Evolutionary conservation across 1,140 invertebrate species (phyloP), one percentile per base, ranked within the genome.

Genomic region (Colletes gigas): DNA sequence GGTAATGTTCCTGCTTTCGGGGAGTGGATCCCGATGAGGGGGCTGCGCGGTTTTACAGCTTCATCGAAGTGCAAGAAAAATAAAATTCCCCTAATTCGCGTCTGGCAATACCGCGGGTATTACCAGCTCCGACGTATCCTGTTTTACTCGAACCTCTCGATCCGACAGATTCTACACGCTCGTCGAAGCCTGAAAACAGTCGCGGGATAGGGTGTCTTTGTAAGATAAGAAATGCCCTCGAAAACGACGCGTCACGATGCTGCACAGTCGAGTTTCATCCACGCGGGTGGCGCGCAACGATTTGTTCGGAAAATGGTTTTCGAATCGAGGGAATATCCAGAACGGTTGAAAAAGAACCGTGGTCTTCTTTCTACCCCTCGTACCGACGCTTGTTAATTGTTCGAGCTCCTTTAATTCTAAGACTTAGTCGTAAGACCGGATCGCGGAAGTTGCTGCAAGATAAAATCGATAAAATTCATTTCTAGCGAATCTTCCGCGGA

Each of bases 1-100:
- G 63, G 72, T 68, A 80, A 80, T 74, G 63, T 60, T 74, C 72
- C 44, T 14, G 63, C 72, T 80, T 80, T 72, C 70, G 77, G 54
- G 73, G 66, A 79, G 77, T 73, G 65, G 77, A 79, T 72, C 60
- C 30, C 50, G 65, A 73, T 47, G 59, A 79, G 52, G 44, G 60
- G 60, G 30, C 41, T 50, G 19, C 21, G 63, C 65, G 50, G 73
- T 79, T 79, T 79, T 73, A 79, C 77, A 79, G 60, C 77, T 66
- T 79, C 39, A 66, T 73, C 60, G 69, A 57, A 79, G 60, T 50
- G 77, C 69, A 73, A 73, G 77, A 73, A 73, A 79, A 79, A 79
- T 79, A 79, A 79, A 79, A 79, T 79, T 73, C 77, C 21, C 44
- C 52, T 55, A 21, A 75, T 66, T 75, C n/a, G n/a, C n/a, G 17